Conservation (phyloP, 2,888 invertebrate genomes). For the Trypoxylon attenuatum region DNA sequence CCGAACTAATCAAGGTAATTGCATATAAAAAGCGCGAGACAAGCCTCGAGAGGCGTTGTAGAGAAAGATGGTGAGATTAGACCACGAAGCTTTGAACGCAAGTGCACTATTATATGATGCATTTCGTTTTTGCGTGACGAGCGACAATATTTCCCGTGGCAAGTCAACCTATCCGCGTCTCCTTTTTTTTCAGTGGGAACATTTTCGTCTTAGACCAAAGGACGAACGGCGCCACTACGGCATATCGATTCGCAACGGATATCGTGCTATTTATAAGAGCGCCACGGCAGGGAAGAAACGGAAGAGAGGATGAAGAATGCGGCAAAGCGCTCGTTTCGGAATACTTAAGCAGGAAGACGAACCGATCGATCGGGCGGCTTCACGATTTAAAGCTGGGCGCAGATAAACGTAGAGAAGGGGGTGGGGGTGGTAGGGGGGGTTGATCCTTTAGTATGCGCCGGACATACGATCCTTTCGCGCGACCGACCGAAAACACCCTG, state of each 20-base stretch:
- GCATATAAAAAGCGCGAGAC: conserved; percentile 14
- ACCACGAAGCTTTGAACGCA: conserved; percentile 38
- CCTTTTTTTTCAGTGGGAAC: conserved; percentile 13
- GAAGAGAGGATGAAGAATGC: conserved; percentile 34
- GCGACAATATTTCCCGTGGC: conserved; percentile 13
- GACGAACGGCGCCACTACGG: conserved; percentile 26
- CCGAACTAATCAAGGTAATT: conserved; percentile 46
- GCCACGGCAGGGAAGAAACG: too few relatives aligned
- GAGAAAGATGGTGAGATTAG: conserved; percentile 24
- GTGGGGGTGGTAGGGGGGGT: too few relatives aligned
- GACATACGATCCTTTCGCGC: background rate
- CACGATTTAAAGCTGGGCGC: conserved; percentile 44
- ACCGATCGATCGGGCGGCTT: conserved; percentile 44
- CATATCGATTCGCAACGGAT: conserved; percentile 36
- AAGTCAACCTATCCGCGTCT: background rate
- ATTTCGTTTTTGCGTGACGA: conserved; percentile 52
- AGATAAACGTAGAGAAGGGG: conserved; percentile 10
- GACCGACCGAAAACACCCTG: background rate
- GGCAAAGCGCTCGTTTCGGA: conserved; percentile 33
- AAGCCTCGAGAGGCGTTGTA: conserved; percentile 8
- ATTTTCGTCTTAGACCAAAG: conserved; percentile 16
- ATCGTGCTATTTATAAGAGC: conserved; percentile 52
- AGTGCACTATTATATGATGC: conserved; percentile 39
- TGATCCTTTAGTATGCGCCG: background rate
- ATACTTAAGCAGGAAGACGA: conserved; percentile 52